Evolutionary conservation across 2,888 invertebrate species (phyloP), one percentile per base, ranked within the genome.

Genomic region (Stegophylla sp.): DNA sequence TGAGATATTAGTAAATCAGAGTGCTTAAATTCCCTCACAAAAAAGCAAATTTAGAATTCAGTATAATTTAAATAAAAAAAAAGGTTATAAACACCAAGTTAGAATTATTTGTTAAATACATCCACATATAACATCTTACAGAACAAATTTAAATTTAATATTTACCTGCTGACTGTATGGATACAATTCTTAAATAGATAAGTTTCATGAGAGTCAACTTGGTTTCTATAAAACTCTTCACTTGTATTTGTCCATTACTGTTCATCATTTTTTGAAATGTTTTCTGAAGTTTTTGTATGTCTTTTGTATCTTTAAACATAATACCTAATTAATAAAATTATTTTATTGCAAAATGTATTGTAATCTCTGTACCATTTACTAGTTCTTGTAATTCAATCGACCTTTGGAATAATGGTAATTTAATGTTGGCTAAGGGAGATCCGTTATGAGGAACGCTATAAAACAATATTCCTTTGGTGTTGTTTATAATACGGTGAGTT

Each of bases 361-460:
- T 7, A 15, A 56, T 74, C 20, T 43, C 13, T 13, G 85, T 85
- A 94, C 94, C 92, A 89, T 92, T 91, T 84, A 91, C 90, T 82
- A 95, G 91, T 87, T 95, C 94, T 81, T 91, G 87, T 41, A 95
- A 88, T 85, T 95, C 94, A 0, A 93, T 89, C 48, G 94, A 94
- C 82, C 93, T 89, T n/a, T 91, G 88, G 0, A 94, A 88, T 69
- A 94, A 88, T 1, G 93, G 92, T 0, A 92, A 89, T 84, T 91
- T 92, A 83, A 92, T 90, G 84, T 91, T 91, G 0, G 93, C 94
- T 73, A 95, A 88, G 28, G 91, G 89, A 0, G 95, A 94, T 1
- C 96, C 96, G 20, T 90, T 89, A 87, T 96, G 95, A 0, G 96
- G 96, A 10, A 94, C 94, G 61, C 94, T 94, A 87, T 94, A 95